These are phyloP conservation scores for Tryphoninae sp. DNA, from an alignment of 2,888 invertebrate genomes.

Conservation along the genomic window DNA sequence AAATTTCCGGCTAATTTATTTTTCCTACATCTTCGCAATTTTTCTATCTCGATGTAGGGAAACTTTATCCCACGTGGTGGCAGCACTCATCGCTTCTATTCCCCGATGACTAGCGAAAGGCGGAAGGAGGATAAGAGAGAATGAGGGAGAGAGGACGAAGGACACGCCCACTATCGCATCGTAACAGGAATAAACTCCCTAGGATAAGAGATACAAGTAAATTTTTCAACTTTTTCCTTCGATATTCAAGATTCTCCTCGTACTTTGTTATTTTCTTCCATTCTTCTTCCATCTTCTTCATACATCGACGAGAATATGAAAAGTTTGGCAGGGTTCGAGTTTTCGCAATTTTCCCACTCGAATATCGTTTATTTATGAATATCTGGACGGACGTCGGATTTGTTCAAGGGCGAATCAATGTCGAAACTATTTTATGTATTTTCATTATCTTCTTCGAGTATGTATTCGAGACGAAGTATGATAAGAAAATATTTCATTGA, in stretches of 20 bases:
- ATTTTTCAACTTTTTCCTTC: constrained; percentile 27
- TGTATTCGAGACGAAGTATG: too few species aligned
- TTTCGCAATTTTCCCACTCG: too few species aligned
- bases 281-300: neutral
- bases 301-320: neutral
- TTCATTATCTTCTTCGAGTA: too few species aligned
- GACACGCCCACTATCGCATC: neutral
- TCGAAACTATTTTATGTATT: too few species aligned
- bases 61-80: neutral
- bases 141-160: neutral
- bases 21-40: neutral
- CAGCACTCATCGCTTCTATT: constrained; percentile 11
- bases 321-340: too few species aligned
- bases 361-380: too few species aligned
- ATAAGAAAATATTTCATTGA: too few species aligned
- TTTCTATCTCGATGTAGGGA: constrained; percentile 12
- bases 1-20: neutral
- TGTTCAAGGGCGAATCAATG: too few species aligned
- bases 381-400: too few species aligned
- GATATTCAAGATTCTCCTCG: neutral
- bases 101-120: constrained; percentile 23
- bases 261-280: neutral
- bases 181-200: neutral
- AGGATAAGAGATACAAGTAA: neutral
- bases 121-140: constrained; percentile 24